Evolutionary conservation across 1,140 invertebrate genomes (phyloP).

Genomic region (Eufriesea mexicana): DNA sequence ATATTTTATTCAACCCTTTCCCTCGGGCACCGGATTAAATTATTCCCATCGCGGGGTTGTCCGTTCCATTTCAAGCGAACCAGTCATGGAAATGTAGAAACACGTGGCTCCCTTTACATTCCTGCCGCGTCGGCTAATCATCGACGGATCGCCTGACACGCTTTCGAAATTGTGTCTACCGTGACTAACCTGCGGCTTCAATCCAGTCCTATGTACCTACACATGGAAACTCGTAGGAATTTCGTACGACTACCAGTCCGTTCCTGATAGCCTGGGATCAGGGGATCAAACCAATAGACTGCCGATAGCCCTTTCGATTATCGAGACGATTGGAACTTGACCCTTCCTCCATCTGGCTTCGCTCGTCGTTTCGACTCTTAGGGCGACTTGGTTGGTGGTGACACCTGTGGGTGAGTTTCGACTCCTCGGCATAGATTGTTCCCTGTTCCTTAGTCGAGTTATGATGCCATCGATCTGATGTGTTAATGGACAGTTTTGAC

Average conservation of each 20-base stretch:
- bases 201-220: constrained; percentile 34
- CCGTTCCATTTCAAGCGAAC: background rate
- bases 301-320: constrained; percentile 81
- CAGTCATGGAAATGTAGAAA: background rate
- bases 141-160: background rate
- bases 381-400: background rate
- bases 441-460: constrained; percentile 72
- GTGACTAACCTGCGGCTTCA: constrained; percentile 10
- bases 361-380: background rate
- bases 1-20: constrained; percentile 83
- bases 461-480: constrained; percentile 78
- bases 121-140: background rate
- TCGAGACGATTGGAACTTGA: constrained; percentile 73
- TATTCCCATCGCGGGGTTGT: constrained; percentile 71
- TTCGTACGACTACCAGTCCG: constrained; percentile 72
- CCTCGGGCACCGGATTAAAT: constrained; percentile 78
- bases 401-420: background rate
- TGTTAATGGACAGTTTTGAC: constrained; percentile 44
- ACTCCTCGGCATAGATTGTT: constrained; percentile 61
- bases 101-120: no score
- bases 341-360: background rate
- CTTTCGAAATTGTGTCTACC: constrained; percentile 17
- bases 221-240: constrained; percentile 60
- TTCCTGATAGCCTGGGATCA: constrained; percentile 77
- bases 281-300: constrained; percentile 82